phyloP scores from a whole-genome alignment of 2,888 invertebrate genomes.

The Lasius fuliginosus region DNA sequence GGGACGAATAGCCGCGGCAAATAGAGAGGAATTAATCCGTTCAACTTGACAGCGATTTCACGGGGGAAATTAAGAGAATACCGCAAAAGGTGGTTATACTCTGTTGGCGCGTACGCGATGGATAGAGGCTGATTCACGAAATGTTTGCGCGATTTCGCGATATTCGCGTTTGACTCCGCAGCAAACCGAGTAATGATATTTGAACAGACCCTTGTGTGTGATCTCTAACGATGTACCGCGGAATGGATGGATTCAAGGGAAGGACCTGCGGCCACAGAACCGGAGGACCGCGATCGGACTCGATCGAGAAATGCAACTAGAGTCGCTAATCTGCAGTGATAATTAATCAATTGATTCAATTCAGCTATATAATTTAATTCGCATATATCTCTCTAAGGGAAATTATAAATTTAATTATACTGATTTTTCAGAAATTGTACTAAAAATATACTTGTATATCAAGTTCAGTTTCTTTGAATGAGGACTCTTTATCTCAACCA shows the following conservation, averaged over 20 bases:
- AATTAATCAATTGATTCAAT: slow-evolving; percentile 14
- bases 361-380: no score
- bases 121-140: slow-evolving; percentile 60
- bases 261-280: slow-evolving; percentile 15
- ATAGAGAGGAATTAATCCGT: slow-evolving; percentile 58
- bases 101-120: slow-evolving; percentile 46
- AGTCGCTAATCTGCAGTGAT: background rate
- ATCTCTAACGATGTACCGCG: slow-evolving; percentile 48
- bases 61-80: slow-evolving; percentile 61
- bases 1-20: slow-evolving; percentile 49
- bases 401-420: slow-evolving; percentile 25
- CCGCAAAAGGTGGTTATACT: slow-evolving; percentile 55
- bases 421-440: slow-evolving; percentile 13
- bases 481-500: background rate
- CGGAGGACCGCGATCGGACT: slow-evolving; percentile 27
- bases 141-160: slow-evolving; percentile 69
- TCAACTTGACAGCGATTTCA: slow-evolving; percentile 59
- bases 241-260: slow-evolving; percentile 37
- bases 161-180: slow-evolving; percentile 71
- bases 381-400: background rate
- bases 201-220: slow-evolving; percentile 67
- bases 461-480: slow-evolving; percentile 19
- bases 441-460: slow-evolving; percentile 28
- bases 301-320: background rate
- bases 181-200: slow-evolving; percentile 74